Evolutionary conservation across 2,888 invertebrate species (phyloP).

Genomic region (Drosophila parthenogenetica): DNA sequence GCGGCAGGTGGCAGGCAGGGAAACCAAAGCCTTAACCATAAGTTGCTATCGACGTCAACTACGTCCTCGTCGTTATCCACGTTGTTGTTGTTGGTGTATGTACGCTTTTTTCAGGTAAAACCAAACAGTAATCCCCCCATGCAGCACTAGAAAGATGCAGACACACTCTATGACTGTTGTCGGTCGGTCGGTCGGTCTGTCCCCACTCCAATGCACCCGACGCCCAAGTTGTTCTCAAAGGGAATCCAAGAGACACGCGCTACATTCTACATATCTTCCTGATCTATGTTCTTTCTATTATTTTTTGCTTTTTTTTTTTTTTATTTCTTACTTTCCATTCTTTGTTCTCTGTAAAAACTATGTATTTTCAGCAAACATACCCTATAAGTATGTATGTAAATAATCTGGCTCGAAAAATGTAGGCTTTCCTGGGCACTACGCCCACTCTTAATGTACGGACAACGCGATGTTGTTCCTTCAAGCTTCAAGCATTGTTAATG

Average conservation of each 20-base stretch:
- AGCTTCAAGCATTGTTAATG: neutral
- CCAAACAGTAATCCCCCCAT: slow-evolving; percentile 6
- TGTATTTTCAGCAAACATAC: slow-evolving; percentile 32
- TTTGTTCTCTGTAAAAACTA: slow-evolving; percentile 14
- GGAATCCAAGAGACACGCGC: slow-evolving; percentile 84
- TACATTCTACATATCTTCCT: slow-evolving; percentile 43
- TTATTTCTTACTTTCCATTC: slow-evolving; percentile 13
- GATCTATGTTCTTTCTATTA: slow-evolving; percentile 14
- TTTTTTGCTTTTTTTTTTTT: slow-evolving; percentile 34
- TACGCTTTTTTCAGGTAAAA: slow-evolving; percentile 59
- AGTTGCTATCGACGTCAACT: slow-evolving; percentile 16
- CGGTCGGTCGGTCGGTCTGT: slow-evolving; percentile 23
- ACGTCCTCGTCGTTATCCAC: slow-evolving; percentile 36
- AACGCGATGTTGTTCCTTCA: slow-evolving; percentile 19
- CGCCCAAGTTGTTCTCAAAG: slow-evolving; percentile 79
- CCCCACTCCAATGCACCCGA: slow-evolving; percentile 23
- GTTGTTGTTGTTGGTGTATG: slow-evolving; percentile 67
- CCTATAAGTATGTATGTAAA: slow-evolving; percentile 12
- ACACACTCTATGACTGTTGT: slow-evolving; percentile 9
- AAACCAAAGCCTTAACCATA: slow-evolving; percentile 35
- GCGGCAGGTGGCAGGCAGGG: slow-evolving; percentile 39
- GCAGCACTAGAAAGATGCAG: slow-evolving; percentile 19
- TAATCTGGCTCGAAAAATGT: slow-evolving; percentile 11
- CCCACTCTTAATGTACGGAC: slow-evolving; percentile 14
- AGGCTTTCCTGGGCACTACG: slow-evolving; percentile 15